Percentiles rank a stretch among this genome's conserved stretches.
Conservation (phyloP, 2,113 vertebrate species). For the Entosphenus tridentatus region DNA sequence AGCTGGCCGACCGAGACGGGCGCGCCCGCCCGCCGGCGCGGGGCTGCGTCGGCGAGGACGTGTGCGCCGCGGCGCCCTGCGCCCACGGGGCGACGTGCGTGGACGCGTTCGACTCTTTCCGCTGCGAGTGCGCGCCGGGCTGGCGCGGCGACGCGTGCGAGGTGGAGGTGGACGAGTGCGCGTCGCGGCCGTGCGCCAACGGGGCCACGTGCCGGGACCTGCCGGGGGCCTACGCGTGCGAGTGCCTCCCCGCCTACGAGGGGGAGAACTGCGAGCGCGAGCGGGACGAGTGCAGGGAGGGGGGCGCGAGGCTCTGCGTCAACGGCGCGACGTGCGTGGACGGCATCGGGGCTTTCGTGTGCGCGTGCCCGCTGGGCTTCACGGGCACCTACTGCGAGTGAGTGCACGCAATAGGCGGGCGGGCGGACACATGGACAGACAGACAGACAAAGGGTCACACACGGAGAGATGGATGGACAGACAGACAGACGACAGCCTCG, state of each 20-base stretch:
- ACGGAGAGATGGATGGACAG: background rate
- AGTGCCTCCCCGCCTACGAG: conserved; percentile 60
- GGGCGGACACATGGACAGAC: conserved; percentile 18
- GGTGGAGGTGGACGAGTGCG: conserved; percentile 53
- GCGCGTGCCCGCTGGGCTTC: conserved; percentile 61
- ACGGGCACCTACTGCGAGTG: conserved; percentile 73
- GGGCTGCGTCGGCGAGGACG: conserved; percentile 37
- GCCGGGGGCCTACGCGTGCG: conserved; percentile 69
- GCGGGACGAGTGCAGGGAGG: conserved; percentile 80
- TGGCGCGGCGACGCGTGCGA: conserved; percentile 75
- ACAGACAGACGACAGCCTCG: background rate
- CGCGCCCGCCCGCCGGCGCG: no score
- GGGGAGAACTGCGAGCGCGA: conserved; percentile 86
- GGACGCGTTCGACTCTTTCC: conserved; percentile 47
- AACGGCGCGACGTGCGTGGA: conserved; percentile 70
- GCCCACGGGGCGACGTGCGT: conserved; percentile 47
- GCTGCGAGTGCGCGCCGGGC: conserved; percentile 75
- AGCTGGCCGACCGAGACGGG: no score
- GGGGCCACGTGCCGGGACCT: conserved; percentile 69
- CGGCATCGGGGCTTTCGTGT: conserved; percentile 75
- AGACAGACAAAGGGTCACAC: background rate
- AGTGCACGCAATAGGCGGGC: conserved; percentile 41
- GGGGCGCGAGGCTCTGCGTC: conserved; percentile 34
- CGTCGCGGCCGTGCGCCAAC: conserved; percentile 74
- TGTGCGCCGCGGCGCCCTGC: conserved; percentile 61